These are phyloP conservation scores for Chydorus sphaericus DNA, from an alignment of 2,888 invertebrate genomes.

Conservation along the genomic window DNA sequence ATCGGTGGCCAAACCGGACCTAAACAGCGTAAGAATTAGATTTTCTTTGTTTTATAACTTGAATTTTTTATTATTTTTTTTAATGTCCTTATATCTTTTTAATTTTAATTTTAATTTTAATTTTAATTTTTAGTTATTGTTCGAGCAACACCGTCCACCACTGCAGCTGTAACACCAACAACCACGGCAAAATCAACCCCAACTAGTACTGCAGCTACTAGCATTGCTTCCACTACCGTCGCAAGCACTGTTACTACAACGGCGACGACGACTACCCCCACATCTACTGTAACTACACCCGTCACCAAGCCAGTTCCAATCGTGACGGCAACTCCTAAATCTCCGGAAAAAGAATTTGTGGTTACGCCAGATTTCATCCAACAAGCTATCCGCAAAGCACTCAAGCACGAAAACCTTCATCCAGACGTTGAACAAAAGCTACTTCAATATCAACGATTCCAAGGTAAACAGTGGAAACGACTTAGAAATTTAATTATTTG, in stretches of 20 bases:
- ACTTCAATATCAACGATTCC: slow-evolving; percentile 69
- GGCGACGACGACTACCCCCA: neutral
- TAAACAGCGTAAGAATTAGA: too few relatives aligned
- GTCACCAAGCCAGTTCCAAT: slow-evolving; percentile 18
- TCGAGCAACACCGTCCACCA: too few relatives aligned
- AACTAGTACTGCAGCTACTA: neutral
- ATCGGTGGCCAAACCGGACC: too few relatives aligned
- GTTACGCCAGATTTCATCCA: slow-evolving; percentile 85
- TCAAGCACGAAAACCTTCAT: slow-evolving; percentile 77
- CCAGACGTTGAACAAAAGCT: slow-evolving; percentile 87
- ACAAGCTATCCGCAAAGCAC: slow-evolving; percentile 83
- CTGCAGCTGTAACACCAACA: neutral
- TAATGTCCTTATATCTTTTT: too few relatives aligned
- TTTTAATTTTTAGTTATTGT: too few relatives aligned
- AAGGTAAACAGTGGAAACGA: slow-evolving; percentile 52
- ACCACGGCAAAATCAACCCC: neutral
- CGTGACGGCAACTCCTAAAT: slow-evolving; percentile 16
- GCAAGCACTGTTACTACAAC: too few relatives aligned
- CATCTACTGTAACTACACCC: neutral
- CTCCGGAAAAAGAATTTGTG: slow-evolving; percentile 48
- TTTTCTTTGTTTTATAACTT: too few relatives aligned
- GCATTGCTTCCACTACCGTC: neutral
- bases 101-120: too few relatives aligned
- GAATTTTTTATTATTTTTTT: too few relatives aligned
- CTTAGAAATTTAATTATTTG: too few relatives aligned